These are phyloP conservation scores for Lepilemur septentrionalis DNA, from an alignment of 2,797 vertebrate genomes.

Conservation along the genomic window DNA sequence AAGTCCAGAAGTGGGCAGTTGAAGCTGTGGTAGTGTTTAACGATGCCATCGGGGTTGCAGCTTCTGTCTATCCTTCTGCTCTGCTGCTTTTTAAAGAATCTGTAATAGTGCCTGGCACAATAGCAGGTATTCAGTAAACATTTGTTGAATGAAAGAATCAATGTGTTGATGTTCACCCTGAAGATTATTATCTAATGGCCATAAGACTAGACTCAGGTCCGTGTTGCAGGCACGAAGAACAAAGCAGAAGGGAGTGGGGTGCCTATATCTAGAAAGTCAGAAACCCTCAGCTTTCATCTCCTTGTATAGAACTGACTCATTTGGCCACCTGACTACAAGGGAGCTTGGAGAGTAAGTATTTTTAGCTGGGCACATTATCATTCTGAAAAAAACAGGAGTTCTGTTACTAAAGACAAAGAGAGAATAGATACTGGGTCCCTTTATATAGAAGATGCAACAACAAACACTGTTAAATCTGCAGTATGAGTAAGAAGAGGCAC, in stretches of 20 bases:
- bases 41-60: neutral
- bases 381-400: neutral
- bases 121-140: neutral
- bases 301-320: slow-evolving; percentile 22
- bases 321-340: slow-evolving; percentile 17
- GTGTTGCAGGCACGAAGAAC: neutral
- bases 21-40: neutral
- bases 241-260: neutral
- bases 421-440: neutral
- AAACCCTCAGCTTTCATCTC: slow-evolving; percentile 21
- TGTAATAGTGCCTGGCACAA: neutral
- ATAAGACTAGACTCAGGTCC: neutral
- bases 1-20: neutral
- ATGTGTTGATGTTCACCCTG: neutral
- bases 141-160: neutral
- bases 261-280: neutral
- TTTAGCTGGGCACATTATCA: slow-evolving; percentile 28
- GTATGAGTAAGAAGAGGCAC: neutral
- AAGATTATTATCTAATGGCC: neutral
- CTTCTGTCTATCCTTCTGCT: neutral
- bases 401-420: slow-evolving; percentile 38
- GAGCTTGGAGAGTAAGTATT: slow-evolving; percentile 54
- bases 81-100: neutral
- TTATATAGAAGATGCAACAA: neutral
- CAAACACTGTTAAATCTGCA: neutral